Base-by-base conservation (phyloP, 35 echinoderm and acorn worm genomes). In the Ophioderma brevispina region DNA sequence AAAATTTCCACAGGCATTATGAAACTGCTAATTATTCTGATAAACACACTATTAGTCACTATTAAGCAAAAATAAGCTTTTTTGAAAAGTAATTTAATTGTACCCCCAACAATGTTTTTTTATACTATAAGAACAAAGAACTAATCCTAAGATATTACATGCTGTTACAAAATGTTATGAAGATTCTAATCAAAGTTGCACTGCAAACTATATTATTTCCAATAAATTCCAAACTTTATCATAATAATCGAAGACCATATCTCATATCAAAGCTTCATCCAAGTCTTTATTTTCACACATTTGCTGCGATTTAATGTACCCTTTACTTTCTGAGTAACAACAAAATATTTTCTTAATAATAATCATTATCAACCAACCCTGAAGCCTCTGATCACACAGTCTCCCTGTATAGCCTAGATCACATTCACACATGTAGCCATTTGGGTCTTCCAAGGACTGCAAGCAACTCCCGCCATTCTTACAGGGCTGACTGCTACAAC, bases 391-490 rank as follows among this genome's bases (percentile, higher is more conserved):
- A 80, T 92, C 82, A 86, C 90, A 92, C 0, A 92, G 76, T 79
- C 39, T 63, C 4, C 81, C 90, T 37, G 90, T 85, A 56, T 78
- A 92, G 5, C 90, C 90, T 17, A 75, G 55, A 32, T 35, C 59
- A 85, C 90, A 92, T 1, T 78, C 36, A 55, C 90, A 92, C 13
- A 21, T 79, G 32, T 78, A 92, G 76, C 82, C 90, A 55, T 76
- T 79, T 0, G 82, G 90, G 82, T 56, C 55, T 5, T 35, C 42
- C 0, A 31, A 25, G n/a, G 82, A 92, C 1, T 39, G 36, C 17
- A 80, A 11, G 31, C 90, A 92, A 1, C 32, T 49, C 0, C 82
- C 82, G 4, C 82, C 81, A 64, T 92, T 92, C 34, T 86, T 64
- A 56, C 90, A 92, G 25, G 76, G 82, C 13, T 84, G 17, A 70